Percentiles rank a stretch among this genome's conserved stretches.
phyloP scores from a whole-genome alignment of 1,140 invertebrate genomes.

The Papilio helenus region DNA sequence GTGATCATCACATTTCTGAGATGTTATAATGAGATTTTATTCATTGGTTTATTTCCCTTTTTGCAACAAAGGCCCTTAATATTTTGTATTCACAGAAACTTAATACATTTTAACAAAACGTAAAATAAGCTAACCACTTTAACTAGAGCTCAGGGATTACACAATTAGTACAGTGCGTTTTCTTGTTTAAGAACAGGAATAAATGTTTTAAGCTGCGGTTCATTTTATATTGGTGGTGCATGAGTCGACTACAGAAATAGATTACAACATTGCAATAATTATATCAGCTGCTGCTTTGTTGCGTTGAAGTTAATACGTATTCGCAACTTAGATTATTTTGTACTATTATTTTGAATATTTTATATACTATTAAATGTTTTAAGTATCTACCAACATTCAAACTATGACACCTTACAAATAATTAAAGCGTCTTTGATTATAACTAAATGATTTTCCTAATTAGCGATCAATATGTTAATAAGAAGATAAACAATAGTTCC shows the following conservation, averaged over 20 bases:
- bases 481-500: neutral
- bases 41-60: neutral
- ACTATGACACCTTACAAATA: constrained; percentile 34
- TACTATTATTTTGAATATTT: constrained; percentile 8
- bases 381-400: neutral
- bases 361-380: neutral
- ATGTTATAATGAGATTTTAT: neutral
- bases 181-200: constrained; percentile 43
- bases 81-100: constrained; percentile 38
- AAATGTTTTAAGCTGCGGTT: constrained; percentile 41
- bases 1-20: neutral
- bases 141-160: constrained; percentile 18
- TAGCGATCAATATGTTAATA: constrained; percentile 20
- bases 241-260: constrained; percentile 66
- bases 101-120: constrained; percentile 37
- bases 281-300: constrained; percentile 69
- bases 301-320: constrained; percentile 34
- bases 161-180: constrained; percentile 31
- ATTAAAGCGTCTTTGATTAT: neutral
- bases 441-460: neutral
- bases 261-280: constrained; percentile 70
- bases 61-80: neutral
- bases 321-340: neutral
- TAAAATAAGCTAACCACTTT: constrained; percentile 20
- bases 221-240: constrained; percentile 47